These are phyloP conservation scores for Agrotis puta DNA, from an alignment of 2,888 invertebrate species.

Conservation along the genomic window DNA sequence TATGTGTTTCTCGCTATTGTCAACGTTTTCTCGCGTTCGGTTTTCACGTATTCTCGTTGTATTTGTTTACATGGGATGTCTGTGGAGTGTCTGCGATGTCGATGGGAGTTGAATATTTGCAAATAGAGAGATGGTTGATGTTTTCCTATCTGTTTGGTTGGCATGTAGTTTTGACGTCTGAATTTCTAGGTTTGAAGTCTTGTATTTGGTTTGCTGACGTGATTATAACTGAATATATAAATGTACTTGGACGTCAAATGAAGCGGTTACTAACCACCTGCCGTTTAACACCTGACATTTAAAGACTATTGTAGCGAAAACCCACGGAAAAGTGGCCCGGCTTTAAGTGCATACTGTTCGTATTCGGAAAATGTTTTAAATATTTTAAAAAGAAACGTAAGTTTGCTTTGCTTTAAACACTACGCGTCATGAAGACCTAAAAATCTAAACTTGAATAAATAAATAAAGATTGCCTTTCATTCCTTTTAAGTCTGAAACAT, in stretches of 20 bases:
- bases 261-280: too few relatives aligned
- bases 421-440: neutral
- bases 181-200: conserved; percentile 2
- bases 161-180: conserved; percentile 8
- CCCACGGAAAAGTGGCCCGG: too few relatives aligned
- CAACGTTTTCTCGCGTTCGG: conserved; percentile 1
- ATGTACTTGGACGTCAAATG: neutral
- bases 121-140: conserved; percentile 20
- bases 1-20: conserved; percentile 59
- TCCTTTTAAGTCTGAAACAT: too few relatives aligned
- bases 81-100: conserved; percentile 41
- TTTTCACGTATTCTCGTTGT: conserved; percentile 12
- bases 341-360: too few relatives aligned
- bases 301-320: too few relatives aligned
- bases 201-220: neutral
- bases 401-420: neutral
- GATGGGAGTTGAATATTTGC: conserved; percentile 32
- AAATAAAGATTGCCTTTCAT: too few relatives aligned
- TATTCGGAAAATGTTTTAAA: too few relatives aligned
- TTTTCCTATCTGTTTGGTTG: conserved; percentile 9
- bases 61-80: conserved; percentile 56
- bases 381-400: too few relatives aligned
- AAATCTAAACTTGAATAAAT: too few relatives aligned
- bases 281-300: too few relatives aligned
- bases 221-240: neutral